phyloP scores from a whole-genome alignment of 2,113 vertebrate species.

The western clawed frog (Xenopus tropicalis) region UCB_Xtro_10.0 CM004447.2:13416001-13416500 shows the following conservation, averaged over 20 bases:
- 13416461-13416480: not conserved
- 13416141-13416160: too few relatives aligned
- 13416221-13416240: slow-evolving; percentile 12
- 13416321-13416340: slow-evolving; percentile 23
- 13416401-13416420: not conserved
- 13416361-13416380: slow-evolving; percentile 10
- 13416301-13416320: slow-evolving; percentile 11
- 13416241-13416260: not conserved
- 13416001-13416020: too few relatives aligned
- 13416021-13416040: too few relatives aligned
- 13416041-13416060: too few relatives aligned
- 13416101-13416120: too few relatives aligned
- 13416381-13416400: not conserved
- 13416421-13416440: slow-evolving; percentile 1
- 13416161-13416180: too few relatives aligned
- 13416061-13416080: too few relatives aligned
- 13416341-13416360: slow-evolving; percentile 14
- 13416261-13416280: slow-evolving; percentile 26
- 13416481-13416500: not conserved
- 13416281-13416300: slow-evolving; percentile 11
- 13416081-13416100: too few relatives aligned
- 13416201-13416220: too few relatives aligned
- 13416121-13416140: too few relatives aligned
- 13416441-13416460: not conserved
- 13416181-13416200: too few relatives aligned